Conservation (phyloP, 2,888 invertebrate species). For the Drosophila vallismaia region DNA sequence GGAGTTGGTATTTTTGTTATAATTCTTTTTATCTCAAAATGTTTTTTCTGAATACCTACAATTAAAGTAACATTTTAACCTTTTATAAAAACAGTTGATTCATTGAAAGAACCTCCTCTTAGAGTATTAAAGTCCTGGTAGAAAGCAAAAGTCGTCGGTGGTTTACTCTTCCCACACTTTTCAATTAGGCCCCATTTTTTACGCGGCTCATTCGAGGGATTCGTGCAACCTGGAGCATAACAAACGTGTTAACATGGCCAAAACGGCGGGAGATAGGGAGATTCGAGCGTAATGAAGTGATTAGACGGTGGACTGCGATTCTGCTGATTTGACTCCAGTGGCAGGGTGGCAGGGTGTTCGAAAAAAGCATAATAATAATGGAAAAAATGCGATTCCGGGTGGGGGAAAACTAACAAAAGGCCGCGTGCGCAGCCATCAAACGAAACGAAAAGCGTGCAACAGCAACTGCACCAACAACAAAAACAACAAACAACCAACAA, state of each 20-base stretch:
- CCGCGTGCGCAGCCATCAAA: slow-evolving; percentile 74
- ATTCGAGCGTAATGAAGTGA: slow-evolving; percentile 34
- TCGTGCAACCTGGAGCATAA: slow-evolving; percentile 30
- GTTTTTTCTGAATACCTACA: no score
- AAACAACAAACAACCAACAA: slow-evolving; percentile 20
- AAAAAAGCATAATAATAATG: slow-evolving; percentile 54
- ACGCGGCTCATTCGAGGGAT: not conserved
- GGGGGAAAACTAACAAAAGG: slow-evolving; percentile 76
- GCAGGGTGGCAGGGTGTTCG: slow-evolving; percentile 6
- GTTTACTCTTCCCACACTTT: slow-evolving; percentile 21
- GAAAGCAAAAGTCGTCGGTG: slow-evolving; percentile 20
- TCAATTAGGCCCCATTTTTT: slow-evolving; percentile 22
- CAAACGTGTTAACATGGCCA: slow-evolving; percentile 31
- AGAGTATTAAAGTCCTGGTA: not conserved
- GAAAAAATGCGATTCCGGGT: slow-evolving; percentile 46
- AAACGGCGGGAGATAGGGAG: slow-evolving; percentile 6
- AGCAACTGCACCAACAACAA: slow-evolving; percentile 23
- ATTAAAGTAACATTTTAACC: not conserved
- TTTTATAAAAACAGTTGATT: not conserved
- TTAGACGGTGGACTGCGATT: slow-evolving; percentile 49
- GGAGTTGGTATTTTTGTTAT: no score
- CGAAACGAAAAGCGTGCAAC: slow-evolving; percentile 76
- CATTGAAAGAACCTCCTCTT: not conserved
- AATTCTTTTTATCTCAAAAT: no score
- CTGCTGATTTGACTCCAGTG: slow-evolving; percentile 17